Conservation (phyloP, 2,888 invertebrate genomes). For the Sminthurinus aureus region DNA sequence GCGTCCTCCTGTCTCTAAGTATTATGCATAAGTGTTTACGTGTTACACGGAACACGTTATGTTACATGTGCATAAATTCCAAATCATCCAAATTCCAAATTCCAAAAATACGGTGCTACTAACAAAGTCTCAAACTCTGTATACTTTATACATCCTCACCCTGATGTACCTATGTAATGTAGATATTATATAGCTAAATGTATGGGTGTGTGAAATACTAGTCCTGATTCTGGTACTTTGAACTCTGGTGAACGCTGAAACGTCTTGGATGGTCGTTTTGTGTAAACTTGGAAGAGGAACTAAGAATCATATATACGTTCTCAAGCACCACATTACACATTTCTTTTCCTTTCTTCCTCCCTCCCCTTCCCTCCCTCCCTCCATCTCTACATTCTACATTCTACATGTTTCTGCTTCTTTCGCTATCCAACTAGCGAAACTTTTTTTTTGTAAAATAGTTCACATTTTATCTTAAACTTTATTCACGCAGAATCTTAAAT, state of each 20-base stretch:
- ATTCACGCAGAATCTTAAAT: constrained; percentile 34
- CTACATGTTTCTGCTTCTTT: not conserved
- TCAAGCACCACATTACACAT: not conserved
- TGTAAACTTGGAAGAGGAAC: not conserved
- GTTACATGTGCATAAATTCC: not conserved
- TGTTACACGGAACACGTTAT: not conserved
- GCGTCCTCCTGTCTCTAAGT: not conserved
- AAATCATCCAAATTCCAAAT: constrained; percentile 14
- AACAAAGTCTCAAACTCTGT: not conserved
- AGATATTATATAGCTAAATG: not conserved
- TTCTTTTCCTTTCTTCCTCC: too few species aligned
- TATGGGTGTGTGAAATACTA: not conserved
- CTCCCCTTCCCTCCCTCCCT: not conserved
- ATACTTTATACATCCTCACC: not conserved
- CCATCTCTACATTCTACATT: not conserved
- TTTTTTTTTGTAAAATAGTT: constrained; percentile 22
- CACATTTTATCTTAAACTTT: constrained; percentile 34
- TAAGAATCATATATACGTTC: constrained; percentile 7
- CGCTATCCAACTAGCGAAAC: not conserved
- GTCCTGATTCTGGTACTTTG: not conserved
- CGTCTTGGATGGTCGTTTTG: not conserved
- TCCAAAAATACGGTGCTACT: not conserved
- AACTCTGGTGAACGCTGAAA: not conserved
- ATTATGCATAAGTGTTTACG: not conserved
- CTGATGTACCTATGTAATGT: too few species aligned